Percentiles rank a stretch among this genome's conserved stretches.
Evolutionary conservation across 2,797 vertebrate species (phyloP).

Genomic region (Centropyge bicolor): DNA sequence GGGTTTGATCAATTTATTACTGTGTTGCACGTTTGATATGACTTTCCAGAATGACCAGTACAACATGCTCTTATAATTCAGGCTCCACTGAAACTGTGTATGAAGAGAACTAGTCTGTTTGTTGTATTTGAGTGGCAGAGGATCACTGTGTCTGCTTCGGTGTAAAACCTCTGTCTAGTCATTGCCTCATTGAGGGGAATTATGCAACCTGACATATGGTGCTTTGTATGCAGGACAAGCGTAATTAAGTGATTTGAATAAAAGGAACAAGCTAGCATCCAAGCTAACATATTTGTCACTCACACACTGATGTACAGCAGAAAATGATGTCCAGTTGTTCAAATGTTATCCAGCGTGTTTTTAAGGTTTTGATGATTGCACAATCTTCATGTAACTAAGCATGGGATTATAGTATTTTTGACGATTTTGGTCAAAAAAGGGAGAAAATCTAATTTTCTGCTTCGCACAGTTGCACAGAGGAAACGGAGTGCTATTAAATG

Average conservation of each 20-base stretch:
- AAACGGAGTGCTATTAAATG: background rate
- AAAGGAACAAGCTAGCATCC: background rate
- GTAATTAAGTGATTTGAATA: conserved; percentile 34
- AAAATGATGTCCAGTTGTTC: conserved; percentile 4
- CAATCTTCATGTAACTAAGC: conserved; percentile 18
- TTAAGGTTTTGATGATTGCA: conserved; percentile 24
- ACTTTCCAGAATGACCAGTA: background rate
- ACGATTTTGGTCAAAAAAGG: conserved; percentile 4
- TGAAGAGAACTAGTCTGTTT: background rate
- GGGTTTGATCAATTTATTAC: background rate
- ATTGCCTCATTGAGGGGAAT: conserved; percentile 35
- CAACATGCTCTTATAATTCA: background rate
- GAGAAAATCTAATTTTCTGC: conserved; percentile 26
- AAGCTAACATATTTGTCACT: background rate
- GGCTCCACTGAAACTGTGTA: conserved; percentile 1
- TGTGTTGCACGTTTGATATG: conserved; percentile 1
- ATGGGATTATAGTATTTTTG: conserved; percentile 36
- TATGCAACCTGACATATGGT: conserved; percentile 50
- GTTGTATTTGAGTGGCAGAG: background rate
- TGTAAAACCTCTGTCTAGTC: conserved; percentile 34
- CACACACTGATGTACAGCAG: background rate
- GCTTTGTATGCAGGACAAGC: conserved; percentile 39
- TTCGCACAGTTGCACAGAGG: background rate
- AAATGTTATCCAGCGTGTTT: conserved; percentile 8
- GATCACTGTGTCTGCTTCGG: conserved; percentile 27